phyloP scores from a whole-genome alignment of 2,797 vertebrate genomes.

The Fratercula arctica region DNA sequence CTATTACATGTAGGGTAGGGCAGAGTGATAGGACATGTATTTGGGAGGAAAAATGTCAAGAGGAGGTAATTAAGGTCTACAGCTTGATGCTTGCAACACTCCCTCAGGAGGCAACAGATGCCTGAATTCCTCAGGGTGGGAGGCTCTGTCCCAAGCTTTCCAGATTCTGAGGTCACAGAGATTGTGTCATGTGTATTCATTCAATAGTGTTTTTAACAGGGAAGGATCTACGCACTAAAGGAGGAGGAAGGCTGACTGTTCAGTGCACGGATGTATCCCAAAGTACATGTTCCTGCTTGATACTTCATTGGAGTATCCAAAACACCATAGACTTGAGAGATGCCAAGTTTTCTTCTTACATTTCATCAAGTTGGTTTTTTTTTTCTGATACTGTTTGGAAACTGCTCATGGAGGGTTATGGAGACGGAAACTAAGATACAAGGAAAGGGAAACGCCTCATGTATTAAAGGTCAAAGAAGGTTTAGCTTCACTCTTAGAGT shows the following conservation, averaged over 20 bases:
- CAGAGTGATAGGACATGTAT: not conserved
- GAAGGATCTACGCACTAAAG: not conserved
- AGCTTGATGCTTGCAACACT: not conserved
- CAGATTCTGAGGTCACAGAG: not conserved
- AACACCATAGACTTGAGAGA: not conserved
- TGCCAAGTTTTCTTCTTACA: not conserved
- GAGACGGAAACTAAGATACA: not conserved
- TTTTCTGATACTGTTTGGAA: not conserved
- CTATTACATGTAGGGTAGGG: not conserved
- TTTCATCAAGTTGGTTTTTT: not conserved
- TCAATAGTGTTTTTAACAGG: not conserved
- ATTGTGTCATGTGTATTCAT: not conserved
- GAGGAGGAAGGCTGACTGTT: not conserved
- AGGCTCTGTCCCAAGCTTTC: not conserved
- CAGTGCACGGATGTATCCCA: not conserved
- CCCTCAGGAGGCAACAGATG: not conserved
- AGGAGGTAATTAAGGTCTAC: not conserved
- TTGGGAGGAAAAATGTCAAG: not conserved
- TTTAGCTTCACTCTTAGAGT: not conserved
- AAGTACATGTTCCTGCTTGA: not conserved
- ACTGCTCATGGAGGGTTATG: accelerated
- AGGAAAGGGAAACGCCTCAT: not conserved
- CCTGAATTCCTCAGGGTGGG: not conserved
- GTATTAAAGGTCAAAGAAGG: not conserved
- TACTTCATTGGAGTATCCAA: not conserved